Percentiles rank a stretch among this genome's conserved stretches.
Conservation (phyloP, 2,888 invertebrate species). For the Meteorus colon region DNA sequence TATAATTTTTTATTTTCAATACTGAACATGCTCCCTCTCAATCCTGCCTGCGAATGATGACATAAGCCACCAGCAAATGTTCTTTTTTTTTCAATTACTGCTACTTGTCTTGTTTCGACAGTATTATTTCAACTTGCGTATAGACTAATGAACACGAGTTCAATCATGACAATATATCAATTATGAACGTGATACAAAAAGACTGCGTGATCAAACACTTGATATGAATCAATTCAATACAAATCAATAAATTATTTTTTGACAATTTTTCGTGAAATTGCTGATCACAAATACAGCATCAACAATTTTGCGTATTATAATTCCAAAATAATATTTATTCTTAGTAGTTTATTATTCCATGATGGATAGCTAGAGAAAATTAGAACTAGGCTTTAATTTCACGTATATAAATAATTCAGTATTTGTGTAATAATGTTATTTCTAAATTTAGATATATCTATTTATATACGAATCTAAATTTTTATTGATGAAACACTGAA, state of each 20-base stretch:
- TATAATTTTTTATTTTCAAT: slow-evolving; percentile 13
- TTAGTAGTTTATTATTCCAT: slow-evolving; percentile 30
- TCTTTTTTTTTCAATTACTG: slow-evolving; percentile 48
- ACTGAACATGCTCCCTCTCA: slow-evolving; percentile 37
- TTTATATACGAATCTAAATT: slow-evolving; percentile 16
- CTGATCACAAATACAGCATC: neutral
- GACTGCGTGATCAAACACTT: neutral
- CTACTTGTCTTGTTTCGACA: slow-evolving; percentile 51
- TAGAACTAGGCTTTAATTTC: slow-evolving; percentile 24
- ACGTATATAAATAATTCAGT: slow-evolving; percentile 10
- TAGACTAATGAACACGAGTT: neutral
- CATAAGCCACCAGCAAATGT: slow-evolving; percentile 51
- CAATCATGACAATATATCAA: too few species aligned
- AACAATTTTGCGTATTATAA: neutral
- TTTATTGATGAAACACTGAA: neutral
- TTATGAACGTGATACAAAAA: neutral
- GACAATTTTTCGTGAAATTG: neutral
- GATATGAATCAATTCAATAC: neutral
- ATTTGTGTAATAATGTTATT: slow-evolving; percentile 27
- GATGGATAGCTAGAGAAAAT: slow-evolving; percentile 27
- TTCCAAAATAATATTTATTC: neutral
- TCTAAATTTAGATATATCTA: slow-evolving; percentile 13
- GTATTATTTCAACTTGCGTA: slow-evolving; percentile 9
- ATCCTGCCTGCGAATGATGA: slow-evolving; percentile 49
- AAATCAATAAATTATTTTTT: neutral